A percentile compares a stretch with the other conserved stretches of the same genome.
phyloP scores from a whole-genome alignment of 2,888 invertebrate genomes.

The Deilephila elpenor region DNA sequence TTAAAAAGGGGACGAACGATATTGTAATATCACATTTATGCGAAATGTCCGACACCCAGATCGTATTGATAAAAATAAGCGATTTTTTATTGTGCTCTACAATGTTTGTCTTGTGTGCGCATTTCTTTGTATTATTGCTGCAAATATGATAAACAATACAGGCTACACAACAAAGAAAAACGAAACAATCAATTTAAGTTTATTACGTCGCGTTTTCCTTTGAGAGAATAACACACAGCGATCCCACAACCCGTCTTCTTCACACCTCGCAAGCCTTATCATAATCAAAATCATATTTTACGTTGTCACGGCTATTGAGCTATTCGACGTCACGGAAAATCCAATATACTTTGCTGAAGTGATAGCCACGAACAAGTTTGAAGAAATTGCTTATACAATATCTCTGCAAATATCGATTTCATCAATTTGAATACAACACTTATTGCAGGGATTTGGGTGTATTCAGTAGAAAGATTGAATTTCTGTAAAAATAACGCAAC shows the following conservation, averaged over 20 bases:
- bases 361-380: constrained; percentile 37
- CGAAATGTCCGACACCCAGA: constrained; percentile 84
- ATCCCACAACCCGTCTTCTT: constrained; percentile 36
- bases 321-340: constrained; percentile 68
- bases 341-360: constrained; percentile 51
- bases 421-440: neutral
- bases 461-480: constrained; percentile 62
- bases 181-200: neutral
- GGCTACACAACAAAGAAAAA: neutral
- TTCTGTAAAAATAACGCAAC: constrained; percentile 65
- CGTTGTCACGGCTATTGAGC: constrained; percentile 66
- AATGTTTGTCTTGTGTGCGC: constrained; percentile 56
- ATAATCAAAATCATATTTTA: constrained; percentile 72
- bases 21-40: constrained; percentile 85
- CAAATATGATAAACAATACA: neutral
- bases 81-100: constrained; percentile 81
- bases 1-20: constrained; percentile 84
- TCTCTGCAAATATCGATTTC: neutral
- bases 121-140: constrained; percentile 25
- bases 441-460: constrained; percentile 42
- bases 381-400: constrained; percentile 6
- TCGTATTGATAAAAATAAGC: constrained; percentile 85
- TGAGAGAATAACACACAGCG: constrained; percentile 9
- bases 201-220: neutral
- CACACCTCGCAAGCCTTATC: constrained; percentile 55